These are phyloP conservation scores for Romanomermis culicivorax DNA, from an alignment of 2,888 invertebrate species.

Conservation along the genomic window DNA sequence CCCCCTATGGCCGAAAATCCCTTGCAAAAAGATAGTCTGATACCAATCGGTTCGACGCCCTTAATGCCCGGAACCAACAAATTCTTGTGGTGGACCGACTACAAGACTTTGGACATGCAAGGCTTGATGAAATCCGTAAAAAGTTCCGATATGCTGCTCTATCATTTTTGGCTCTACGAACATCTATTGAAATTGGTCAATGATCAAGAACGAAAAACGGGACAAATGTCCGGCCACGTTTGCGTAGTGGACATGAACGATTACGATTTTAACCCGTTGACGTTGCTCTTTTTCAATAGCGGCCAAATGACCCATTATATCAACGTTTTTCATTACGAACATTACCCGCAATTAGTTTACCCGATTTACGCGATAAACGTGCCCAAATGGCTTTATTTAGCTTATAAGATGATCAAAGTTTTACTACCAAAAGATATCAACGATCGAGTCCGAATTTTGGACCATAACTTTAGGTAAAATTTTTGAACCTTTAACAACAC, in stretches of 20 bases:
- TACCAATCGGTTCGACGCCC: conserved; percentile 21
- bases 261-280: conserved; percentile 26
- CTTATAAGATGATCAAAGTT: conserved; percentile 19
- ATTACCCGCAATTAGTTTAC: conserved; percentile 21
- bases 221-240: not conserved
- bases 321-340: conserved; percentile 26
- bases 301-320: conserved; percentile 26
- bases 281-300: conserved; percentile 24
- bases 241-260: conserved; percentile 1
- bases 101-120: conserved; percentile 24
- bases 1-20: conserved; percentile 23
- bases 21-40: conserved; percentile 18
- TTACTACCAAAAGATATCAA: conserved; percentile 25
- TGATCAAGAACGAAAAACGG: conserved; percentile 14
- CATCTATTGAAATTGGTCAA: conserved; percentile 24
- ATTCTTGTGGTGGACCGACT: conserved; percentile 26
- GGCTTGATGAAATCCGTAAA: conserved; percentile 22
- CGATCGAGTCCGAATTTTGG: conserved; percentile 15
- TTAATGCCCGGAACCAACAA: conserved; percentile 20
- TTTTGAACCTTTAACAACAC: no score
- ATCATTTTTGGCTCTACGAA: conserved; percentile 26
- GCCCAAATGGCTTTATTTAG: conserved; percentile 25
- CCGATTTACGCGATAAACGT: conserved; percentile 25
- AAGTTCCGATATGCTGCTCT: conserved; percentile 22
- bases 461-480: not conserved